A percentile compares a stretch with the other conserved stretches of the same genome.
phyloP scores from a whole-genome alignment of 1,140 invertebrate species.

The Oscheius sp. region DNA sequence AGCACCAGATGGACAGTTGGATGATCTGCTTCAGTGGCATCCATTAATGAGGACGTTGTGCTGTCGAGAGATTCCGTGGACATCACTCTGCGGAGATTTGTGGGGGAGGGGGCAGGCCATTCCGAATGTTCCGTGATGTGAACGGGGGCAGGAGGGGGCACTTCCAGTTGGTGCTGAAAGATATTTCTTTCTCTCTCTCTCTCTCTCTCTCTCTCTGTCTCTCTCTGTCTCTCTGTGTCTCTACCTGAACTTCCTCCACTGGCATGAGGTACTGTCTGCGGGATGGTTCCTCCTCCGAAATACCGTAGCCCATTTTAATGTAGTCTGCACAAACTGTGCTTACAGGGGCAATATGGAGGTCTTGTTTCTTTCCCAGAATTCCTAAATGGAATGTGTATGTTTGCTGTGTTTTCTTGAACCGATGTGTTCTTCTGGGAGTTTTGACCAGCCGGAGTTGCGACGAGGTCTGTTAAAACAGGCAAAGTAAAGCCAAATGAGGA shows the following conservation, averaged over 20 bases:
- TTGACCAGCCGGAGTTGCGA: not conserved
- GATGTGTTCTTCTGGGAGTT: not conserved
- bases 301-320: slow-evolving; percentile 8
- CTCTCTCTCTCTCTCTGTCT: no score
- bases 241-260: not conserved
- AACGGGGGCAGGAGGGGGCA: not conserved
- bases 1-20: not conserved
- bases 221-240: not conserved
- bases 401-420: not conserved
- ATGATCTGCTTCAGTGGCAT: not conserved
- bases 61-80: not conserved
- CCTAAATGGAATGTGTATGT: not conserved
- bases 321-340: not conserved
- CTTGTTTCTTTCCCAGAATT: not conserved
- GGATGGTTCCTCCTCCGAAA: not conserved
- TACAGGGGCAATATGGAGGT: not conserved
- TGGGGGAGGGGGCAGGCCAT: not conserved
- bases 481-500: not conserved
- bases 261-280: not conserved
- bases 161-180: not conserved
- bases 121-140: no score
- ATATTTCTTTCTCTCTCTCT: not conserved
- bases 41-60: not conserved
- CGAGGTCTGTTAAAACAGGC: not conserved
- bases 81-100: not conserved